A percentile compares a stretch with the other conserved stretches of the same genome.
These are phyloP conservation scores for Steatornis caripensis DNA, from an alignment of 2,113 vertebrate species.

Conservation along the genomic window DNA sequence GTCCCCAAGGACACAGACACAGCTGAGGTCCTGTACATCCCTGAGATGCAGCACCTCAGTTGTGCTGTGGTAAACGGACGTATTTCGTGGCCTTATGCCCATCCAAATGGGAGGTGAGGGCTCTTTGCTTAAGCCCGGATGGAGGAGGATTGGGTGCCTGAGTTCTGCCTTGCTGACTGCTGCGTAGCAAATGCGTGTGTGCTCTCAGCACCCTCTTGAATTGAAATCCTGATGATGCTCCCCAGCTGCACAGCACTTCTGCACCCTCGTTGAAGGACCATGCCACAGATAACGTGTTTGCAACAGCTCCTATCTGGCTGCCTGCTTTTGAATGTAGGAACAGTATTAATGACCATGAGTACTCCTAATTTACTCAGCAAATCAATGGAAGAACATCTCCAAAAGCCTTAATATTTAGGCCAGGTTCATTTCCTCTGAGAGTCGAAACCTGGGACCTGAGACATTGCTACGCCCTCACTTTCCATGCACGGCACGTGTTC, in stretches of 20 bases:
- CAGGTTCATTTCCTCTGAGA: background rate
- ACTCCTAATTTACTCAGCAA: background rate
- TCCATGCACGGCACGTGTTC: background rate
- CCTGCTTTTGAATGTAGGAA: background rate
- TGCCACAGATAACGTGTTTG: fast-evolving
- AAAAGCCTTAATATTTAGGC: background rate
- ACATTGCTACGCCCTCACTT: background rate
- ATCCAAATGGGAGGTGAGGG: background rate
- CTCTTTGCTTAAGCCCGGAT: background rate
- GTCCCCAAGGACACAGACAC: background rate
- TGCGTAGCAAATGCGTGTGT: fast-evolving
- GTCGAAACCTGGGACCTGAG: background rate
- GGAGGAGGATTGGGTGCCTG: background rate
- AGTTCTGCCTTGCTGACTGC: background rate
- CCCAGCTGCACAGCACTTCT: background rate
- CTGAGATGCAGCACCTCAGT: background rate
- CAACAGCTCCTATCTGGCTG: background rate
- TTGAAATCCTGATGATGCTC: background rate
- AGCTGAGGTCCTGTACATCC: background rate
- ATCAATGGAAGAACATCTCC: background rate
- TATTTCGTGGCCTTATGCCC: background rate
- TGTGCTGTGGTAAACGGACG: background rate
- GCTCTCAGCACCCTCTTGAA: background rate
- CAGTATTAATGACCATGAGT: background rate
- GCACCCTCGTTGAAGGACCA: fast-evolving